A percentile compares a stretch with the other conserved stretches of the same genome.
Evolutionary conservation across 2,888 invertebrate species (phyloP).

Genomic region (Meloe dianella): DNA sequence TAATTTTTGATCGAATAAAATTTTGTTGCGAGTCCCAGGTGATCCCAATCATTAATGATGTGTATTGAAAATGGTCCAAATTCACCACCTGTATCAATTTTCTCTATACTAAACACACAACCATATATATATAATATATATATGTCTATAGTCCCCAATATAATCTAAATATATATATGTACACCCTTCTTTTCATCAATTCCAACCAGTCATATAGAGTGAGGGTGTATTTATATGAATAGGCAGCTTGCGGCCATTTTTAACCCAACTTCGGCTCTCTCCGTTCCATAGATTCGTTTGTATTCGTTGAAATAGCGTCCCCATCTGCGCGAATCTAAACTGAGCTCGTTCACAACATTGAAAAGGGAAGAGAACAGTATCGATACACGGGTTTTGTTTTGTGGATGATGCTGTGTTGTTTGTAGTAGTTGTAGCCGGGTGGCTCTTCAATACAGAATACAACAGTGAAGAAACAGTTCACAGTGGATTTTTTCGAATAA

Average conservation of each 20-base stretch:
- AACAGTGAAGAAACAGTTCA: background rate
- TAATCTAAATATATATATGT: background rate
- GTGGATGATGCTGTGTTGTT: conserved; percentile 45
- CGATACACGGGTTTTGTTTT: conserved; percentile 47
- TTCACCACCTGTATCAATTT: background rate
- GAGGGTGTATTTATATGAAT: conserved; percentile 22
- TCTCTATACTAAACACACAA: background rate
- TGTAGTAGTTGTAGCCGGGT: conserved; percentile 29
- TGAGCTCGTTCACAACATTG: conserved; percentile 25
- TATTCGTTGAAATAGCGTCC: conserved; percentile 39
- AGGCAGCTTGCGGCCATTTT: conserved; percentile 51
- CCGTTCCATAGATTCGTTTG: conserved; percentile 34
- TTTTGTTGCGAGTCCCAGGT: no score
- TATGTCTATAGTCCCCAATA: background rate
- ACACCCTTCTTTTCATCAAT: conserved; percentile 7
- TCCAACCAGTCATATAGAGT: background rate
- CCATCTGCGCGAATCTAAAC: conserved; percentile 44
- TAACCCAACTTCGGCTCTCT: conserved; percentile 41
- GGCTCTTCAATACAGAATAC: conserved; percentile 33
- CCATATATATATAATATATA: background rate
- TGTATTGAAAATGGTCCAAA: background rate
- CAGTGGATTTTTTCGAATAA: background rate
- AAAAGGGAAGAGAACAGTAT: conserved; percentile 39
- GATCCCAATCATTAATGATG: no score
- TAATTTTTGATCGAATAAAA: no score